Percentiles rank a stretch among this genome's conserved stretches.
These are phyloP conservation scores for Sebastes iracundus DNA, from an alignment of 2,797 vertebrate genomes.

Conservation along the genomic window DNA sequence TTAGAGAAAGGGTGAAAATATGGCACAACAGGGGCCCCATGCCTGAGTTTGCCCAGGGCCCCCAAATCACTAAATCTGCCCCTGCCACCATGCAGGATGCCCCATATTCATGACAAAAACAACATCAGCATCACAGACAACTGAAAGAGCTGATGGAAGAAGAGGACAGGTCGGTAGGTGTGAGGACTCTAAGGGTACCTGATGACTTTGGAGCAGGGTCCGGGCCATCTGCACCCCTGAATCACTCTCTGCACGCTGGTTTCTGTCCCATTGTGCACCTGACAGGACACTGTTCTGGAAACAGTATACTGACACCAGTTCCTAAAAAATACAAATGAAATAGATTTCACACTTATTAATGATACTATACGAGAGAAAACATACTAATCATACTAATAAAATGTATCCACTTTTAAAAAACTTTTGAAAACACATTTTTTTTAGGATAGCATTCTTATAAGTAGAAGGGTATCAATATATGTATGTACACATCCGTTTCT, in stretches of 20 bases:
- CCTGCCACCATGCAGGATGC: neutral
- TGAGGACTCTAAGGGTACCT: conserved; percentile 82
- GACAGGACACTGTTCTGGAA: conserved; percentile 91
- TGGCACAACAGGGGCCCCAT: neutral
- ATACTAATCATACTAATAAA: no score
- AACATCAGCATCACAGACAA: neutral
- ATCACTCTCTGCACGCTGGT: conserved; percentile 92
- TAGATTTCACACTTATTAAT: neutral
- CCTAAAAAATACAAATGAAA: conserved; percentile 72
- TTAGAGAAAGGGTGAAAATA: neutral
- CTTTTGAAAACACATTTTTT: no score
- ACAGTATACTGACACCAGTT: conserved; percentile 96
- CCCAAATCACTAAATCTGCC: neutral
- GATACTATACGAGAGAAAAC: neutral
- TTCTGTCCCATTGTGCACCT: conserved; percentile 95
- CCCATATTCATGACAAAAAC: neutral
- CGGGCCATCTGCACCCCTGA: conserved; percentile 95
- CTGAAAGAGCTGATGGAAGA: neutral
- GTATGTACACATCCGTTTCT: no score
- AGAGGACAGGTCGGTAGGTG: neutral
- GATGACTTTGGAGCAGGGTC: conserved; percentile 92
- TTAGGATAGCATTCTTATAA: no score
- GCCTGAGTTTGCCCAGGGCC: neutral
- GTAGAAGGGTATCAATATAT: no score
- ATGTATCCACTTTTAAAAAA: no score